phyloP scores from a whole-genome alignment of 2,797 vertebrate species.

The Carapus acus region DNA sequence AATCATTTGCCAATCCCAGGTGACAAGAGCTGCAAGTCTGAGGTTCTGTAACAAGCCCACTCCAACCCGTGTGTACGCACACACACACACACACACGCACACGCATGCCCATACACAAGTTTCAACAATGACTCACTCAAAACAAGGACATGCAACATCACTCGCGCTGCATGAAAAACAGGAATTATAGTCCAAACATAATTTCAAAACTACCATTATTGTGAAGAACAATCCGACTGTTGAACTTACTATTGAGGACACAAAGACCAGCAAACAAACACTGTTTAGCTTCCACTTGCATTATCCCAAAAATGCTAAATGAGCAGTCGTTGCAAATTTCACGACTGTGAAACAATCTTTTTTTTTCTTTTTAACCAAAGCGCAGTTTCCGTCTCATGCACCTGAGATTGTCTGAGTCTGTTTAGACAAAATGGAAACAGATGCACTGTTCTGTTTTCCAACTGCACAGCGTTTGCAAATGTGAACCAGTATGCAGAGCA shows the following conservation, averaged over 20 bases:
- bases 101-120: slow-evolving; percentile 27
- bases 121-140: slow-evolving; percentile 50
- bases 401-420: slow-evolving; percentile 36
- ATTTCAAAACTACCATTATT: slow-evolving; percentile 26
- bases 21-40: slow-evolving; percentile 59
- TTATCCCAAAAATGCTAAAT: slow-evolving; percentile 32
- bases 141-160: slow-evolving; percentile 46
- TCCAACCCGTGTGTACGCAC: slow-evolving; percentile 19
- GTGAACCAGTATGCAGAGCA: slow-evolving; percentile 9
- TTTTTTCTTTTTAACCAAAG: slow-evolving; percentile 34
- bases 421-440: slow-evolving; percentile 37
- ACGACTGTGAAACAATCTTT: slow-evolving; percentile 46
- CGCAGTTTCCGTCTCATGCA: slow-evolving; percentile 47
- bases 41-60: slow-evolving; percentile 55
- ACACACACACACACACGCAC: not conserved
- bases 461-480: slow-evolving; percentile 27
- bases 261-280: slow-evolving; percentile 21
- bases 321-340: slow-evolving; percentile 39
- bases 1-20: slow-evolving; percentile 60
- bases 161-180: slow-evolving; percentile 46
- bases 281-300: slow-evolving; percentile 16
- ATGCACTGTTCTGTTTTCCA: slow-evolving; percentile 11
- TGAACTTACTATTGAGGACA: slow-evolving; percentile 18
- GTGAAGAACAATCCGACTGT: slow-evolving; percentile 8
- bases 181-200: slow-evolving; percentile 25